Conservation (phyloP, 2,888 invertebrate species). For the Ephialtes manifestator region DNA sequence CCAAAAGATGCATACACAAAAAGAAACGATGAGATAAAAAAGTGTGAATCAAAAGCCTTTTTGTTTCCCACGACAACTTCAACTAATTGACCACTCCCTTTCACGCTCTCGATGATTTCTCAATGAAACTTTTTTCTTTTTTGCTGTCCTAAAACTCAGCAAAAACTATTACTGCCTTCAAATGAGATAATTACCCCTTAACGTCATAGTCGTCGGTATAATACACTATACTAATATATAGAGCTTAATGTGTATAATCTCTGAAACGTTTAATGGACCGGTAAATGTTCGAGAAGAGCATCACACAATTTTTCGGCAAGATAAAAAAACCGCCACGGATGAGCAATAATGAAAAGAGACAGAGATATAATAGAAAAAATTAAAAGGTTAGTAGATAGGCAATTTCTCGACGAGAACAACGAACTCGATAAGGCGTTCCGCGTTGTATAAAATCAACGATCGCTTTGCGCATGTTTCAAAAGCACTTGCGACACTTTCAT, state of each 20-base stretch:
- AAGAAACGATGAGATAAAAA: not conserved
- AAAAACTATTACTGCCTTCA: slow-evolving; percentile 27
- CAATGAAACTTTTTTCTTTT: slow-evolving; percentile 41
- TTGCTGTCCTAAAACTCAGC: not conserved
- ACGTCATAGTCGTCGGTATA: slow-evolving; percentile 6
- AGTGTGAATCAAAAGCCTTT: slow-evolving; percentile 32
- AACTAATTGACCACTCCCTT: slow-evolving; percentile 24
- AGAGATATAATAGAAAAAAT: not conserved
- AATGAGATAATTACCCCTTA: slow-evolving; percentile 52
- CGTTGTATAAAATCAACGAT: slow-evolving; percentile 21
- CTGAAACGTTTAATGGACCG: slow-evolving; percentile 24
- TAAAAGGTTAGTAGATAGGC: not conserved
- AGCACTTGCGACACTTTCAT: slow-evolving; percentile 71
- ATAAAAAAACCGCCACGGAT: slow-evolving; percentile 48
- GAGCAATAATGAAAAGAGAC: slow-evolving; percentile 48
- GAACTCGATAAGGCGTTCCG: slow-evolving; percentile 24
- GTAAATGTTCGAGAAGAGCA: slow-evolving; percentile 4
- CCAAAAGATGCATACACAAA: not conserved
- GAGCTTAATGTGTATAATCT: not conserved
- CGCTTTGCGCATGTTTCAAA: slow-evolving; percentile 55
- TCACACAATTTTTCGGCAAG: not conserved
- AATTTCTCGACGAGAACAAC: slow-evolving; percentile 25
- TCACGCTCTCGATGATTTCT: slow-evolving; percentile 44
- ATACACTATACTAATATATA: not conserved
- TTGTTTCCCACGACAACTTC: slow-evolving; percentile 56